These are phyloP conservation scores for Pangasius macronema DNA, from an alignment of 2,797 vertebrate species.

Conservation along the genomic window DNA sequence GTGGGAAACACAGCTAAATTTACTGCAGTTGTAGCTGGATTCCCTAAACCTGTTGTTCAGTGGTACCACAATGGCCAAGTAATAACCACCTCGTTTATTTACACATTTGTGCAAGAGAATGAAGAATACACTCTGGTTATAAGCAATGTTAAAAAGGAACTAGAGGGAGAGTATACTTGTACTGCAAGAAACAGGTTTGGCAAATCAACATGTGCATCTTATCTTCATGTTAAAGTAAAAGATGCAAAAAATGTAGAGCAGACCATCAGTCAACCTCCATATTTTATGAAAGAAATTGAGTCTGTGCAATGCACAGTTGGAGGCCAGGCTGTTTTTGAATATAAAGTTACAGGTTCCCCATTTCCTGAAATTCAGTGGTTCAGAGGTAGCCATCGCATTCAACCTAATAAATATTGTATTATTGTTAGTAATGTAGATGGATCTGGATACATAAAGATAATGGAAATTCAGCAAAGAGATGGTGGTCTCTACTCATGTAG, in stretches of 20 bases:
- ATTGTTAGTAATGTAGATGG: constrained; percentile 76
- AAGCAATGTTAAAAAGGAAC: constrained; percentile 67
- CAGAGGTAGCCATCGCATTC: constrained; percentile 73
- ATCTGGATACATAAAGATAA: constrained; percentile 79
- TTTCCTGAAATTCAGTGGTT: constrained; percentile 81
- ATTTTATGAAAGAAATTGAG: constrained; percentile 73
- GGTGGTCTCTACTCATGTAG: constrained; percentile 80
- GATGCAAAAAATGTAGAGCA: constrained; percentile 53
- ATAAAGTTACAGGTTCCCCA: constrained; percentile 76
- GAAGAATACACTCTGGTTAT: constrained; percentile 84
- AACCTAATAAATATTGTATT: constrained; percentile 64
- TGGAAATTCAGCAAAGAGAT: constrained; percentile 72
- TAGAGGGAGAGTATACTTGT: constrained; percentile 85
- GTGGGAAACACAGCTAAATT: constrained; percentile 80
- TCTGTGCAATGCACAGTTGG: constrained; percentile 69
- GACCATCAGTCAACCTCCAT: constrained; percentile 69
- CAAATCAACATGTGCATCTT: constrained; percentile 75
- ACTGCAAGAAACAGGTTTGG: constrained; percentile 80
- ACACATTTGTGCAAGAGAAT: constrained; percentile 75
- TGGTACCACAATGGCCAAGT: constrained; percentile 82
- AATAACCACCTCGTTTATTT: constrained; percentile 72
- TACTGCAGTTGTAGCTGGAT: constrained; percentile 79
- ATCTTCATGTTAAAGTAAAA: constrained; percentile 74
- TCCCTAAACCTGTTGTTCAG: constrained; percentile 79
- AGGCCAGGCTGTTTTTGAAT: constrained; percentile 77